Conservation (phyloP, 2,888 invertebrate genomes). For the Agrochola lychnidis region DNA sequence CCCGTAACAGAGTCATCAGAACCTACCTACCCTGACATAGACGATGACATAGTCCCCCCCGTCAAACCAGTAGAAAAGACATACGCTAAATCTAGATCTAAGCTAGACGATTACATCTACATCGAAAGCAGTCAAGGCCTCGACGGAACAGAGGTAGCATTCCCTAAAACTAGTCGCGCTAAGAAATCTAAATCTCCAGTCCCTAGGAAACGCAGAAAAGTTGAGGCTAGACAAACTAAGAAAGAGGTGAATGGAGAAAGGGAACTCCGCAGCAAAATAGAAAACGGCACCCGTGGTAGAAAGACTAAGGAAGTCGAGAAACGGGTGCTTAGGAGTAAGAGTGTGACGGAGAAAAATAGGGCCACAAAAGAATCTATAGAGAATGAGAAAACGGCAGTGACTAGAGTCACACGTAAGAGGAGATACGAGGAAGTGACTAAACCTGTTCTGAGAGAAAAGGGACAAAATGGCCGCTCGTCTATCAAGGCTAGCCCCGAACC, state of each 20-base stretch:
- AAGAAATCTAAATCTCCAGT: conserved; percentile 81
- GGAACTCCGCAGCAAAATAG: conserved; percentile 73
- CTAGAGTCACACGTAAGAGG: conserved; percentile 80
- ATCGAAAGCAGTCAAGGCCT: conserved; percentile 84
- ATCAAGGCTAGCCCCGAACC: conserved; percentile 70
- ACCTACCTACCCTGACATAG: conserved; percentile 76
- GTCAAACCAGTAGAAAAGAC: conserved; percentile 87
- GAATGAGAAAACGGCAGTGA: conserved; percentile 80
- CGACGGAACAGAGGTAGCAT: conserved; percentile 83
- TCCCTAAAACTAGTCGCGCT: conserved; percentile 78
- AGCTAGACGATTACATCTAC: conserved; percentile 86
- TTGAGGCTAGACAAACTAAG: conserved; percentile 72
- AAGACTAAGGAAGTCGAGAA: conserved; percentile 63
- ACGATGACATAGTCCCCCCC: conserved; percentile 79
- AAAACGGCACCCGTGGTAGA: conserved; percentile 59
- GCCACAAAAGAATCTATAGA: conserved; percentile 86
- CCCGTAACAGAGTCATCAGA: conserved; percentile 76
- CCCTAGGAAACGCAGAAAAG: conserved; percentile 84
- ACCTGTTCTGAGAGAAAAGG: conserved; percentile 86
- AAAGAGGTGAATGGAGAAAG: conserved; percentile 71
- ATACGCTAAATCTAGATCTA: conserved; percentile 83
- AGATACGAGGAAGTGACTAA: conserved; percentile 80
- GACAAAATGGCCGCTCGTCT: conserved; percentile 81
- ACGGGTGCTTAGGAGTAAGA: conserved; percentile 68
- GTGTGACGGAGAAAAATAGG: conserved; percentile 71